Base-by-base conservation (phyloP, 2,888 invertebrate genomes). In the Steinernema hermaphroditum region DNA sequence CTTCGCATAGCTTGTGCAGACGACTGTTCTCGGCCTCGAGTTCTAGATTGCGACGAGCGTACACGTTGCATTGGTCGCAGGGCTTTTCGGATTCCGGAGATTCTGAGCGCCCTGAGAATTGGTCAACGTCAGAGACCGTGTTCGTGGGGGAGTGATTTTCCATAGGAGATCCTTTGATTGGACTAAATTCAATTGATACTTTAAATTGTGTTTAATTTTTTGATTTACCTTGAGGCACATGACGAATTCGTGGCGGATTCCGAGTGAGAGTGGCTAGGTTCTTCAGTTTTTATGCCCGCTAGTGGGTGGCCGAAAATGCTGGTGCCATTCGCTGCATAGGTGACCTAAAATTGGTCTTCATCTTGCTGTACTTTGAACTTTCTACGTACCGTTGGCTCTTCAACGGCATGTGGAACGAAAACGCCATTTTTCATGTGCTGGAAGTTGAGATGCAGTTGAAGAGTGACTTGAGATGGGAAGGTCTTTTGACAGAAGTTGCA, bases 101-200 rank as follows among this genome's bases (percentile, higher is more conserved):
- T 32, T 62, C 62, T 2, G 62, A 62, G 2, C 62, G 62, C 6
- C 34, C 62, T 2, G 62, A 62, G 22, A 50, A 12, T 1, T 50
- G 22, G 50, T 50, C 50, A 6, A 29, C 62, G 62, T 62, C 62
- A 16, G 62, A 62, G 9, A 62, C 62, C 12, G 62, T 62, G 62
- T 62, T 62, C 27, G 62, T 62, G 32, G 62, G 62, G 2, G 62
- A 62, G 34, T 62, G 62, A 16, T 62, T 62, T 29, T 62, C 32
- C 50, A 50, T 50, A 2, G 32, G 62, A 62, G 62, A 62, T 62
- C 34, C 62, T 62, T 62, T 62, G 29, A 29, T 29, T 14, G 62
- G 62, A n/a, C 62, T 62, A 16, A 62, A 32, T 32, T 4, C 46
- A 16, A 4, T 12, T 46, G 46, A 9, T 16, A 46, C 16, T 41